phyloP scores from a whole-genome alignment of 2,888 invertebrate genomes.

The Melipona bicolor region DNA sequence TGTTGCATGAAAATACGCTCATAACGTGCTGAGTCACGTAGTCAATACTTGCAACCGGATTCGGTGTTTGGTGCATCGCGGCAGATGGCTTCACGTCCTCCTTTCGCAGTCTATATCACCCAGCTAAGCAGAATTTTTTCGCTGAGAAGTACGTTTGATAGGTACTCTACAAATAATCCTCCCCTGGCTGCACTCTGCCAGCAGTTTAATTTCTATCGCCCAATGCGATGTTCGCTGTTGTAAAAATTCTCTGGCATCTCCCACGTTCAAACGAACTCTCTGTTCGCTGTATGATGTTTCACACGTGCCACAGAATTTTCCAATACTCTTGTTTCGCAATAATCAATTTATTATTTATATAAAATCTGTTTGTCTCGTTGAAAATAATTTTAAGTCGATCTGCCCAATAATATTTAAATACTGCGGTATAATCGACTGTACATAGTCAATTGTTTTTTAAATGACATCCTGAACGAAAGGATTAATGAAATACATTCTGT shows the following conservation, averaged over 20 bases:
- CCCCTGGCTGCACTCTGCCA: background rate
- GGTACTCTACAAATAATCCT: background rate
- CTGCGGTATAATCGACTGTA: no score
- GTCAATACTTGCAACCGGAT: slow-evolving; percentile 65
- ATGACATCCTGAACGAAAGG: no score
- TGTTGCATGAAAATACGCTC: slow-evolving; percentile 67
- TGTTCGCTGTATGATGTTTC: no score
- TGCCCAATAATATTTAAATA: no score
- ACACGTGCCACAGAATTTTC: no score
- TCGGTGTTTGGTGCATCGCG: slow-evolving; percentile 57
- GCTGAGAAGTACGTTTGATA: slow-evolving; percentile 7
- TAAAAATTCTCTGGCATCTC: background rate
- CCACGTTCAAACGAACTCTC: background rate
- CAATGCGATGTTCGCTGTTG: background rate
- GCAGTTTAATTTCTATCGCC: background rate
- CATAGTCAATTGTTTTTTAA: no score
- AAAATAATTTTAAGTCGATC: no score
- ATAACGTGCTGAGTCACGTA: slow-evolving; percentile 68
- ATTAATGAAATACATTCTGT: no score
- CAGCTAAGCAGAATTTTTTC: slow-evolving; percentile 31
- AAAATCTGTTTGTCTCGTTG: no score
- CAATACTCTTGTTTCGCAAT: no score
- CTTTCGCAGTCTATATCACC: slow-evolving; percentile 20
- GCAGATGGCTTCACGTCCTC: slow-evolving; percentile 37
- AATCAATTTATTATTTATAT: no score